These are phyloP conservation scores for Pachyramphus minor DNA, from an alignment of 2,113 vertebrate species.

Conservation along the genomic window DNA sequence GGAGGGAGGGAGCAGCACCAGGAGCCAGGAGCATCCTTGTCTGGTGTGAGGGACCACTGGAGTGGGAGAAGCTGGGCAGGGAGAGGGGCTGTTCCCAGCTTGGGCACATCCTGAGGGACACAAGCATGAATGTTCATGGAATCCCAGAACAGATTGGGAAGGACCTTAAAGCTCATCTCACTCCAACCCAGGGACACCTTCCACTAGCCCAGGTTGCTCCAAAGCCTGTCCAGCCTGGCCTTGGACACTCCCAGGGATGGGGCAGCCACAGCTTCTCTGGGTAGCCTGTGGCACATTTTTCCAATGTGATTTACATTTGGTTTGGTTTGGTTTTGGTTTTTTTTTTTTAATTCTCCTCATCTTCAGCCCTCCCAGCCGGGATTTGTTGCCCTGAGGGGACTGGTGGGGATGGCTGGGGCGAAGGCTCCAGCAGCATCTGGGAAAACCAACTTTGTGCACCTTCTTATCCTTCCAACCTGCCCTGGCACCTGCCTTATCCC, in stretches of 20 bases:
- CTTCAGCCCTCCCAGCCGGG: background rate
- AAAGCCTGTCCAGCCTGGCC: background rate
- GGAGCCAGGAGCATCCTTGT: rapidly evolving
- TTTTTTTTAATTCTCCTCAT: background rate
- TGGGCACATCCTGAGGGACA: background rate
- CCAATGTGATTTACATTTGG: background rate
- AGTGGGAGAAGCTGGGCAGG: background rate
- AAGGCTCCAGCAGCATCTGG: background rate
- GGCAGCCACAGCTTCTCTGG: background rate
- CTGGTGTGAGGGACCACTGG: background rate
- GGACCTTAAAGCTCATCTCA: background rate
- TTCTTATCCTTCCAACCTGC: background rate
- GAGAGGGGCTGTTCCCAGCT: background rate
- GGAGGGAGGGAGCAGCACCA: rapidly evolving
- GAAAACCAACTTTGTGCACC: background rate
- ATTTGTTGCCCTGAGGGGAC: background rate
- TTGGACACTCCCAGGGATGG: background rate
- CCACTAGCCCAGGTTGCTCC: background rate
- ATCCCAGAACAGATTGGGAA: background rate
- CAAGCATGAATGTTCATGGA: background rate
- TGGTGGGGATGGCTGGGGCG: background rate
- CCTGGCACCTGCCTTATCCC: background rate
- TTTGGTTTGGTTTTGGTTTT: background rate
- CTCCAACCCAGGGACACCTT: background rate
- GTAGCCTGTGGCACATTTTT: background rate